These are phyloP conservation scores for Engystomops pustulosus DNA, from an alignment of 2,113 vertebrate species.

Conservation along the genomic window DNA sequence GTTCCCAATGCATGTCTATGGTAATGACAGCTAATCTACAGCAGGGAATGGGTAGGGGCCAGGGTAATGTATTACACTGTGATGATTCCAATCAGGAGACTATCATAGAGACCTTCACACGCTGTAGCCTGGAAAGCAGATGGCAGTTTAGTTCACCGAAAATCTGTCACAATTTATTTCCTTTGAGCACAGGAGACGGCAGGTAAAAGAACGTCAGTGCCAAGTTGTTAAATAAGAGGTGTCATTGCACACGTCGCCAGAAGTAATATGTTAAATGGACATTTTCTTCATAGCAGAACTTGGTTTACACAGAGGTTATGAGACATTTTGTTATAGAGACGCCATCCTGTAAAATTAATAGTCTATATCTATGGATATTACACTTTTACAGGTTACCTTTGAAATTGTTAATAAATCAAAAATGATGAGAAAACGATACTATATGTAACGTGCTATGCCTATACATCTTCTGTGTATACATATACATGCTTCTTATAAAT, in stretches of 20 bases:
- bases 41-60: constrained; percentile 12
- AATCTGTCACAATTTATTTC: constrained; percentile 31
- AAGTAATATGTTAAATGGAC: constrained; percentile 10
- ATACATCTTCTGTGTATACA: no score
- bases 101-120: constrained; percentile 9
- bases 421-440: no score
- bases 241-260: neutral
- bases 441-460: no score
- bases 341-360: neutral
- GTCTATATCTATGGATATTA: no score
- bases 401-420: no score
- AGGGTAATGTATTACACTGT: constrained; percentile 11
- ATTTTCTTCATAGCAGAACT: neutral
- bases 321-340: neutral
- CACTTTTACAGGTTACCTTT: neutral
- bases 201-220: constrained; percentile 1
- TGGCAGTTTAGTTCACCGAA: constrained; percentile 5
- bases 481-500: no score
- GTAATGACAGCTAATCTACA: constrained; percentile 36
- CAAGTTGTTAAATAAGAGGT: constrained; percentile 38
- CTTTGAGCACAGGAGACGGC: neutral
- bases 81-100: constrained; percentile 16
- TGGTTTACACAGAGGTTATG: neutral
- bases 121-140: constrained; percentile 39
- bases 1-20: constrained; percentile 1